Percentiles rank a stretch among this genome's conserved stretches.
Conservation (phyloP, 37 sponge, comb jelly and placozoan genomes). For the Halichondria panicea region DNA sequence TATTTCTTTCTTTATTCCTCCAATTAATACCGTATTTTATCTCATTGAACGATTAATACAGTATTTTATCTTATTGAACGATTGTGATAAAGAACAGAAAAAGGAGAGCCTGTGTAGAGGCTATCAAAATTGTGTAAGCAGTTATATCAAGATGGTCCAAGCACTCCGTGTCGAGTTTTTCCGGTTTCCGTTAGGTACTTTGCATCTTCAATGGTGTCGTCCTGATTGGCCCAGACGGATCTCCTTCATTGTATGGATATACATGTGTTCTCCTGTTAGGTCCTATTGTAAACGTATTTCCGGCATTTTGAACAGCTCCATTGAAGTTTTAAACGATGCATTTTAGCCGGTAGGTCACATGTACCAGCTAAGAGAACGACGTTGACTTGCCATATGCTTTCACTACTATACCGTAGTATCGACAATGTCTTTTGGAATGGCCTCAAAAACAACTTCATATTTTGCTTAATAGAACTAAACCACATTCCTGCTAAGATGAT, state of each 20-base stretch:
- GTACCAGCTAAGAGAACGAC: constrained; percentile 12
- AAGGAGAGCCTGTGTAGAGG: too few species aligned
- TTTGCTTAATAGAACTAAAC: constrained; percentile 19
- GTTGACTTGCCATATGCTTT: neutral
- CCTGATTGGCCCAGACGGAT: constrained; percentile 11
- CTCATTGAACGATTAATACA: too few species aligned
- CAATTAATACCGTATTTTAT: too few species aligned
- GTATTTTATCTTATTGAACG: too few species aligned
- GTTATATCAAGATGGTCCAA: constrained; percentile 3
- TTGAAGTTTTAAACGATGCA: constrained; percentile 1
- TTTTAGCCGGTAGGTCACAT: constrained; percentile 42
- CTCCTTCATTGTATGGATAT: constrained; percentile 12
- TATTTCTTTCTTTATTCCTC: too few species aligned
- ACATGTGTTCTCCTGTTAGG: constrained; percentile 3
- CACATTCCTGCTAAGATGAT: constrained; percentile 23
- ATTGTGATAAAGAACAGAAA: too few species aligned
- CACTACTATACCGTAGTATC: constrained; percentile 4
- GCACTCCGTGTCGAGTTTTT: neutral
- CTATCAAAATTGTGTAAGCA: too few species aligned
- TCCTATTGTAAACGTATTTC: neutral
- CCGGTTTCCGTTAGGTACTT: neutral
- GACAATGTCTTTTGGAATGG: neutral
- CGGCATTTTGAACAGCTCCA: constrained; percentile 17
- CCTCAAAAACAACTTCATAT: constrained; percentile 9
- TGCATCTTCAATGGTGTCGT: neutral